Percentiles rank a stretch among this genome's conserved stretches.
Evolutionary conservation across 2,888 invertebrate genomes (phyloP).

Genomic region (Chymomyza amoena): DNA sequence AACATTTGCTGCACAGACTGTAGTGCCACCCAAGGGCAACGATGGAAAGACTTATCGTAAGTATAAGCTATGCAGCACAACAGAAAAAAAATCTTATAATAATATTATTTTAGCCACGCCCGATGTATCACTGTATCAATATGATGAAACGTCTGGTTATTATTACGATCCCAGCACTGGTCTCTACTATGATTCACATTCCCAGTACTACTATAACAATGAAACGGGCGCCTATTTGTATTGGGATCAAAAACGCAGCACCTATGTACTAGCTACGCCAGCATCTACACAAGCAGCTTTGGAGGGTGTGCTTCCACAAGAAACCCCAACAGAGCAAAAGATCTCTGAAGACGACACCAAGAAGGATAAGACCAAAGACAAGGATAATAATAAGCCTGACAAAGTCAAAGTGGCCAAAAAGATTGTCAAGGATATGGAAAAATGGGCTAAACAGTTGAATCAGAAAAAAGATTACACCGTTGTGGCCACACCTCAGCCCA

Average conservation of each 20-base stretch:
- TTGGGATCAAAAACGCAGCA: conserved; percentile 90
- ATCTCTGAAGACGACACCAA: conserved; percentile 62
- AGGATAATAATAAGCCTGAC: conserved; percentile 86
- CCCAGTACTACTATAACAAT: conserved; percentile 97
- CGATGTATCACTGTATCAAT: conserved; percentile 94
- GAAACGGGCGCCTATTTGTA: conserved; percentile 94
- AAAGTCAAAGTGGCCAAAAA: conserved; percentile 98
- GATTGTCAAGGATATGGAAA: conserved; percentile 92
- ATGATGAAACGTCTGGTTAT: conserved; percentile 96
- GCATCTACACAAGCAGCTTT: conserved; percentile 75
- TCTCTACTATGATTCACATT: conserved; percentile 96
- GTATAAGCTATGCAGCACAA: conserved; percentile 24
- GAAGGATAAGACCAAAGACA: conserved; percentile 82
- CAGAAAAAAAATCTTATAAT: background rate
- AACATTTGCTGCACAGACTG: conserved; percentile 61
- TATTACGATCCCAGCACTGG: conserved; percentile 96
- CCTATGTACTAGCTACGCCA: conserved; percentile 79
- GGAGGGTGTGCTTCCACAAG: conserved; percentile 60
- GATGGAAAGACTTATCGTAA: conserved; percentile 78
- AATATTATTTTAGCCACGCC: conserved; percentile 81
- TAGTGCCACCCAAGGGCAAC: conserved; percentile 73
- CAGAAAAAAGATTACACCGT: conserved; percentile 90
- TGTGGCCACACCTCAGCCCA: conserved; percentile 75
- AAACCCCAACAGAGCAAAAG: conserved; percentile 26
- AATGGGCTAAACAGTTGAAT: conserved; percentile 98